Percentiles rank a stretch among this genome's conserved stretches.
These are phyloP conservation scores for Oreortyx pictus DNA, from an alignment of 2,797 vertebrate genomes.

Conservation along the genomic window DNA sequence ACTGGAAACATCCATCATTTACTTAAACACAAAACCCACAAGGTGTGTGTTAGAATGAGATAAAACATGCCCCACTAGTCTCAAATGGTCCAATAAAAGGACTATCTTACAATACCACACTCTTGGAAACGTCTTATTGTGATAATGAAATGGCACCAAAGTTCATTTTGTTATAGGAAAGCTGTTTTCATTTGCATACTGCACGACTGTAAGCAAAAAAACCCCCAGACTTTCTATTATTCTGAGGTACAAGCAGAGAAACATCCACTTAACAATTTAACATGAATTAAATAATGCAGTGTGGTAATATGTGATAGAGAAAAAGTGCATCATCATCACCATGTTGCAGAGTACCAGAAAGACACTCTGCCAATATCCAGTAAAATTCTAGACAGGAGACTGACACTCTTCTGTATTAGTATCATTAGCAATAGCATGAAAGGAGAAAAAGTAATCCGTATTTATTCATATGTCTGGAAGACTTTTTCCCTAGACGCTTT, in stretches of 20 bases:
- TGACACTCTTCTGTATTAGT: neutral
- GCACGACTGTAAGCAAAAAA: slow-evolving; percentile 13
- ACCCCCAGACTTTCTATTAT: neutral
- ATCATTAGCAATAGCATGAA: neutral
- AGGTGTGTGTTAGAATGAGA: slow-evolving; percentile 56
- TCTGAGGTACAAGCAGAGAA: slow-evolving; percentile 8
- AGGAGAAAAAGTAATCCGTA: neutral
- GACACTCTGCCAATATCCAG: neutral
- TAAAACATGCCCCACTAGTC: slow-evolving; percentile 33
- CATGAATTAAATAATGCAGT: neutral
- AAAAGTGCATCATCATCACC: neutral
- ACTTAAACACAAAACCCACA: slow-evolving; percentile 41
- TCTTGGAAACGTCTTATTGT: slow-evolving; percentile 18
- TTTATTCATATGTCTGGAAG: neutral
- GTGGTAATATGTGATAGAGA: neutral
- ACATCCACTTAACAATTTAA: neutral
- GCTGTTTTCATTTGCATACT: neutral
- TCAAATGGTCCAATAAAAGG: slow-evolving; percentile 47
- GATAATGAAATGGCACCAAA: slow-evolving; percentile 50
- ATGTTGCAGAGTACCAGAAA: neutral
- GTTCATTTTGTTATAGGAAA: slow-evolving; percentile 33
- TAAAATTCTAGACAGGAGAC: neutral
- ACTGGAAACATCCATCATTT: slow-evolving; percentile 50
- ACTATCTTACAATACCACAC: slow-evolving; percentile 21
- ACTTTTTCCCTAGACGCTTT: neutral